Base-by-base conservation (phyloP, 1,140 invertebrate genomes). In the Globodera rostochiensis region DNA sequence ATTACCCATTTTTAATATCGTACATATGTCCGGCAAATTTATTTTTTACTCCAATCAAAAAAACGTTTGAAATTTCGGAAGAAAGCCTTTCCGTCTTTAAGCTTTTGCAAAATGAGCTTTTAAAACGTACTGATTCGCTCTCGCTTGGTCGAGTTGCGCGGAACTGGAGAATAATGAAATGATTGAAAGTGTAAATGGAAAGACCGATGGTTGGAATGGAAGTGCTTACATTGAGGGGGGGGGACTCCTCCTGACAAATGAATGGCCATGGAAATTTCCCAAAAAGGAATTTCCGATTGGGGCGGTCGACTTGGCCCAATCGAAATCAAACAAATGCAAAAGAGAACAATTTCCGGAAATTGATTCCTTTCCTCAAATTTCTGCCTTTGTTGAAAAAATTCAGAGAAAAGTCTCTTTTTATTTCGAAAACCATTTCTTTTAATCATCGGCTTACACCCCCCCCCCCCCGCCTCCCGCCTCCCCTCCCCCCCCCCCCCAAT, bases 211-310 rank as follows among this genome's bases (percentile, higher is more conserved):
- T 36, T 36, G 25, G 25, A 36, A 2, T 36, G 25, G 25, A 36
- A 36, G 25, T 36, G 25, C 25, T 36, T 36, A 36, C 25, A 36
- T 8, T 50, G 50, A 3, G 50, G 6, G 50, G 50, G 50, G 50
- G 50, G 11, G 50, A 3, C 3, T 50, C 2, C 25, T 36, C 25
- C 60, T 69, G 66, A 69, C 36, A 69, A 69, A 36, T 69, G 66
- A 69, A 21, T 21, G 46, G 60, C 60, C 15, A 1, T 15, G 69
- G 69, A 71, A 71, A 45, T 71, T 71, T 71, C 69, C 69, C 19
- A 71, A 71, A 71, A 71, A 71, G 60, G 8, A 25, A 71, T 11
- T 47, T 71, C 69, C 69, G 25, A 71, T 71, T 71, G 4, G n/a
- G 8, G 46, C 6, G 69, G 7, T 7, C 7, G 69, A 19, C 11